Conservation (phyloP, 2,797 vertebrate genomes). For the Urocyon cinereoargenteus region DNA sequence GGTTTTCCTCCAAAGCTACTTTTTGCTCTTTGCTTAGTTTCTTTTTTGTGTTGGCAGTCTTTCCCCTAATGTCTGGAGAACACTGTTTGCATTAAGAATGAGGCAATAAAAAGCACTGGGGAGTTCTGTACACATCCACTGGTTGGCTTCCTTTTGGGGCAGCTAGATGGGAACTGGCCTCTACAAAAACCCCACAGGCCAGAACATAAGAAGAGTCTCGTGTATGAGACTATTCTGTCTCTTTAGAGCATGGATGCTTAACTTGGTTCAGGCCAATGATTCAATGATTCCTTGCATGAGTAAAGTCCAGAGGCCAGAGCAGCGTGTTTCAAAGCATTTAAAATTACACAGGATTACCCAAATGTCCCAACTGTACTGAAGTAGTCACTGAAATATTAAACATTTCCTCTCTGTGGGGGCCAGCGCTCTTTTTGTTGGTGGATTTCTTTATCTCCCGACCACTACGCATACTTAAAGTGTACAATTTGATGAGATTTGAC, state of each 20-base stretch:
- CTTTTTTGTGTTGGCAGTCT: not conserved
- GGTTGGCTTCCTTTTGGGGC: not conserved
- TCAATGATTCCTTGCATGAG: not conserved
- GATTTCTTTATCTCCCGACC: not conserved
- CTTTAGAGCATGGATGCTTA: not conserved
- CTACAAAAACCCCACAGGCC: not conserved
- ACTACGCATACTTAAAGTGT: not conserved
- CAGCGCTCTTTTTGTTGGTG: not conserved
- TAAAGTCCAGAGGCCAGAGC: not conserved
- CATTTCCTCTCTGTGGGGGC: not conserved
- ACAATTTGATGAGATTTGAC: not conserved
- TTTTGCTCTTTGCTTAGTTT: not conserved
- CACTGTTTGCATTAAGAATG: not conserved
- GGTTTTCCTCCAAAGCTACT: conserved; percentile 16
- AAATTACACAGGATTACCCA: not conserved
- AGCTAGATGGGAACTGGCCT: not conserved
- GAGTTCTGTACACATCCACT: not conserved
- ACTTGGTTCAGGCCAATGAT: not conserved
- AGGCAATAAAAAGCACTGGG: not conserved
- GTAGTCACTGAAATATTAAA: not conserved
- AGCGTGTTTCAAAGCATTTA: not conserved
- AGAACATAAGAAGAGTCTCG: not conserved
- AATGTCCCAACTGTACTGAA: not conserved
- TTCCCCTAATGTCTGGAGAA: not conserved
- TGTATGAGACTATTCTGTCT: not conserved